Base-by-base conservation (phyloP, 92 coral and sea anemone genomes). In the Palythoa caribaeorum region DNA sequence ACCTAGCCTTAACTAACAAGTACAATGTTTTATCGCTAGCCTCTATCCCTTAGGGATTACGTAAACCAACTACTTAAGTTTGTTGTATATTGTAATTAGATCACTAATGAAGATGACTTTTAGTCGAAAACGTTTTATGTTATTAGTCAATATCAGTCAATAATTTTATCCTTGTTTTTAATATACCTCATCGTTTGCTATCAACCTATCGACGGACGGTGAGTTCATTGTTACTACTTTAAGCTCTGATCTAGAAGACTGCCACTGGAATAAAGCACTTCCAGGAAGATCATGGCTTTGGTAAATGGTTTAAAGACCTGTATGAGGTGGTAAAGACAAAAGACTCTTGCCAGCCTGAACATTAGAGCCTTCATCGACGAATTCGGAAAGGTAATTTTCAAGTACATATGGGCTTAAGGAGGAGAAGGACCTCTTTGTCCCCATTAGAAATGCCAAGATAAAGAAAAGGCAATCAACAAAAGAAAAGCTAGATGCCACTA, bases 211-310 rank as follows among this genome's bases (percentile, higher is more conserved):
- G 28, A 28, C 28, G 28, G 28, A 28, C 28, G 28, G 28, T 28
- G 28, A 28, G 28, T 28, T 28, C 28, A 28, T 28, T 28, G 28
- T 28, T 28, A 28, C 28, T 28, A 0, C 28, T 28, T 28, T 28
- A 28, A 14, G 92, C 92, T 15, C 36, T 89, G 40, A 89, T 86
- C 75, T 60, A 73, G 17, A 85, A 89, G 73, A 71, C 89, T 16
- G 89, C 92, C 38, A 89, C 77, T 38, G 91, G 91, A 65, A 53
- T 88, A 17, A 88, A 83, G 72, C 70, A 88, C 20, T 88, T 88
- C 55, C 91, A 84, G 83, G 89, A 89, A 20, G 89, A 89, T 17
- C 84, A 84, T 63, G 89, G 86, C n/a, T 89, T 51, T 89, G 92
- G 92, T 12, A 76, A 76, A 12, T 89, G 92, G 92, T 84, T 89